Percentiles rank a stretch among this genome's conserved stretches.
Evolutionary conservation across 2,797 vertebrate genomes (phyloP).

Genomic region (Florisuga fusca): DNA sequence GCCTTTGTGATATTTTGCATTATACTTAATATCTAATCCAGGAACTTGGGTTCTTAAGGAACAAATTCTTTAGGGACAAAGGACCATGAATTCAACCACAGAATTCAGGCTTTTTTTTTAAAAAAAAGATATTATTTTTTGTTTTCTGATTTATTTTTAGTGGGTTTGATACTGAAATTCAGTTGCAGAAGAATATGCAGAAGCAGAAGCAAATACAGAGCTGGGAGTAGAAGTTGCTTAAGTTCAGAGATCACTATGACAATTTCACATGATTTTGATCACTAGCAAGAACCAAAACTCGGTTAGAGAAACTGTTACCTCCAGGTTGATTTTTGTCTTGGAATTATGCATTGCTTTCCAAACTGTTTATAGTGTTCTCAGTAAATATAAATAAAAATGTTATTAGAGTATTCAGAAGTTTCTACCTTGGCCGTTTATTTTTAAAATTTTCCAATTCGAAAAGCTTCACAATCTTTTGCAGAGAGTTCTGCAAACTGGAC

Average conservation of each 20-base stretch:
- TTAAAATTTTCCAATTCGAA: neutral
- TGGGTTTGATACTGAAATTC: neutral
- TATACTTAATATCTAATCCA: neutral
- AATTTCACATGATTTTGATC: neutral
- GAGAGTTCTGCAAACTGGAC: neutral
- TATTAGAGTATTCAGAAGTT: neutral
- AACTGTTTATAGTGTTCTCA: neutral
- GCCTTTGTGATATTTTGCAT: neutral
- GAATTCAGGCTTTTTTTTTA: neutral
- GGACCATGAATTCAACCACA: neutral
- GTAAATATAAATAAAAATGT: neutral
- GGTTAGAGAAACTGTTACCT: neutral
- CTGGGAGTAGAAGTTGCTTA: neutral
- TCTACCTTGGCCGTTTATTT: neutral
- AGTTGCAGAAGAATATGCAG: neutral
- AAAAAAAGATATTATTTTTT: neutral
- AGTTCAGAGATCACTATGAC: neutral
- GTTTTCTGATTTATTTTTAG: neutral
- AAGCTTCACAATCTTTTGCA: neutral
- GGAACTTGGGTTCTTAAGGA: neutral
- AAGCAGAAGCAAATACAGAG: neutral
- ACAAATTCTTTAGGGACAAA: accelerated
- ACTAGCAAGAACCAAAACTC: neutral
- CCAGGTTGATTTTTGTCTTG: neutral
- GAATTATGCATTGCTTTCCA: neutral